A percentile compares a stretch with the other conserved stretches of the same genome.
Evolutionary conservation across 1,140 invertebrate species (phyloP).

Genomic region (honey bee (Apis mellifera)): DNA sequence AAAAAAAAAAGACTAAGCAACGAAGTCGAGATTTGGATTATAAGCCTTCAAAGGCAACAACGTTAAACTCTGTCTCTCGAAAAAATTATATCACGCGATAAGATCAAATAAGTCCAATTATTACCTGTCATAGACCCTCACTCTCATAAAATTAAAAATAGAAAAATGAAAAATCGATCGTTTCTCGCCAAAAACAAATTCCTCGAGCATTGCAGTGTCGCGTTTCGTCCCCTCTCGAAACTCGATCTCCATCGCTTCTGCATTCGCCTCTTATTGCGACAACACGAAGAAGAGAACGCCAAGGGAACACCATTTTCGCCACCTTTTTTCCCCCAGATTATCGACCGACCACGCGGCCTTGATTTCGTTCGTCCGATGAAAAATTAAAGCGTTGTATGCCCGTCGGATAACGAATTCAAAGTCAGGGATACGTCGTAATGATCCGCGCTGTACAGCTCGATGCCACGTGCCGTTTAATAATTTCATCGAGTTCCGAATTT

Average conservation of each 20-base stretch:
- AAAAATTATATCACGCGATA: too few relatives aligned
- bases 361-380: conserved; percentile 64
- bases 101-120: too few relatives aligned
- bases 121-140: too few relatives aligned
- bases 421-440: conserved; percentile 54
- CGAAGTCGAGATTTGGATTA: too few relatives aligned
- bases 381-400: conserved; percentile 62
- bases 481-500: background rate
- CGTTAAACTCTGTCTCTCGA: too few relatives aligned
- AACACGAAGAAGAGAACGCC: background rate
- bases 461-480: background rate
- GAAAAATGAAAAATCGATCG: conserved; percentile 10
- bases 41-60: too few relatives aligned
- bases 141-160: background rate
- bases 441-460: too few relatives aligned
- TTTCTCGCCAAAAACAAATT: background rate
- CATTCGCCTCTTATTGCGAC: too few relatives aligned
- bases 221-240: too few relatives aligned
- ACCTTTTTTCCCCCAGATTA: conserved; percentile 62
- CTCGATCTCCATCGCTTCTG: too few relatives aligned
- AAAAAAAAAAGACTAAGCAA: background rate
- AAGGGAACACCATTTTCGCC: conserved; percentile 5
- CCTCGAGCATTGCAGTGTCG: too few relatives aligned
- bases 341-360: conserved; percentile 66
- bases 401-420: conserved; percentile 54